Base-by-base conservation (phyloP, 2,113 vertebrate genomes). In the Australoheros scitulus region DNA sequence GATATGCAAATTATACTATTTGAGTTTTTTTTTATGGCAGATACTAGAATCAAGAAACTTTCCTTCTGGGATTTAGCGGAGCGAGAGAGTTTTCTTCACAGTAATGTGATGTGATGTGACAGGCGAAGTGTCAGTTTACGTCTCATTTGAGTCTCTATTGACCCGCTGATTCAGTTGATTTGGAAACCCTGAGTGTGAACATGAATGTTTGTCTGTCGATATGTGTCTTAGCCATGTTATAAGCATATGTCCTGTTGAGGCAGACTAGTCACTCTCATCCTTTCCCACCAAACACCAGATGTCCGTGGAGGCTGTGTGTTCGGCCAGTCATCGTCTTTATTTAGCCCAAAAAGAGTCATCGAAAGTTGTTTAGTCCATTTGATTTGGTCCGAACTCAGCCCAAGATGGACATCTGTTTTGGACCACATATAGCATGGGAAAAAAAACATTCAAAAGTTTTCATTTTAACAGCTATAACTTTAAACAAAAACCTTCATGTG, bases 151-250 rank as follows among this genome's bases (percentile, higher is more conserved):
- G 47, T 17, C 68, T 55, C 68, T 72, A 55, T 72, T 72, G 47
- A 47, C 65, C 43, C 50, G 65, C 26, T 52, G 47, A 72, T 55
- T 55, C 52, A 15, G 68, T 55, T 72, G 68, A 55, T 72, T 72
- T 52, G 68, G 68, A 55, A 72, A 72, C 43, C 11, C 68, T 11
- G 6, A 55, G 68, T 32, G 68, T 55, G 68, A 55, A 55, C 68
- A 72, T 72, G 47, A 72, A 72, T 72, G 47, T 55, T 72, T 72
- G 68, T 72, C 68, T 72, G 68, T 72, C 68, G 15, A 50, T 50
- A 72, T 72, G 68, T 72, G 68, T 52, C 43, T 52, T 72, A 72
- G 26, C 47, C 18, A 0, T 72, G 68, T 47, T 55, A 55, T 34
- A 72, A 72, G 32, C 68, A 72, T 72, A 72, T 72, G 68, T 72